Evolutionary conservation across 2,888 invertebrate genomes (phyloP).

Genomic region (Cremastinae sp.): DNA sequence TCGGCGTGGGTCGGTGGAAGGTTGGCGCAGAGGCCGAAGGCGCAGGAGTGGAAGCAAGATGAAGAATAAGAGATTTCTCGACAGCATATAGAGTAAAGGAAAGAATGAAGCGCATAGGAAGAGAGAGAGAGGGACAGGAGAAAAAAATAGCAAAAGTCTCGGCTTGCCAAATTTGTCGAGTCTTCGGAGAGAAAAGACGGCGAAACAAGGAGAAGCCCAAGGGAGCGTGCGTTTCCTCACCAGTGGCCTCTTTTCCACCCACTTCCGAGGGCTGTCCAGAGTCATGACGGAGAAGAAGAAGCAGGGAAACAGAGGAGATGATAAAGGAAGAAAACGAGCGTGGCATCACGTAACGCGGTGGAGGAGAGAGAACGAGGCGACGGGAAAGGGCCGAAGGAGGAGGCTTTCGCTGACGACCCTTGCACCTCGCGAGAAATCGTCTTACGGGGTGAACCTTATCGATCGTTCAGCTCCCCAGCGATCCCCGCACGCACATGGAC

Average conservation of each 20-base stretch:
- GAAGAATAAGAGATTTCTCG: constrained; percentile 25
- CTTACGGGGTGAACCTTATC: constrained; percentile 74
- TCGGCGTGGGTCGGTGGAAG: constrained; percentile 12
- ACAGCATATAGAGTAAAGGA: background rate
- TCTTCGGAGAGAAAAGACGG: constrained; percentile 67
- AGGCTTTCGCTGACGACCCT: constrained; percentile 56
- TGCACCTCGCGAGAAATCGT: constrained; percentile 76
- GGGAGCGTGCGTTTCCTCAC: constrained; percentile 61
- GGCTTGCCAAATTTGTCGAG: constrained; percentile 66
- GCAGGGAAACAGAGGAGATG: constrained; percentile 9
- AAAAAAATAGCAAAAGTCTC: constrained; percentile 49
- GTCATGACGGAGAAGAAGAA: constrained; percentile 56
- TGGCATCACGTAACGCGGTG: constrained; percentile 27
- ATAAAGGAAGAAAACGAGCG: constrained; percentile 18
- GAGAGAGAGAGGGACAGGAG: constrained; percentile 11
- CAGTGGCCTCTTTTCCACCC: constrained; percentile 47
- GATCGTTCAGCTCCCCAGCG: constrained; percentile 70
- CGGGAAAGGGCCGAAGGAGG: constrained; percentile 47
- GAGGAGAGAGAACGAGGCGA: background rate
- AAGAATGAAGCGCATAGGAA: background rate
- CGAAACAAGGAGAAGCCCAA: constrained; percentile 72
- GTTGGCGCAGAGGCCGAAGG: constrained; percentile 34
- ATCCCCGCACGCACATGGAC: constrained; percentile 49
- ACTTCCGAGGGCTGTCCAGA: constrained; percentile 66
- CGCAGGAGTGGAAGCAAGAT: constrained; percentile 18